These are phyloP conservation scores for Watsonalla cultraria DNA, from an alignment of 2,888 invertebrate genomes.

Conservation along the genomic window DNA sequence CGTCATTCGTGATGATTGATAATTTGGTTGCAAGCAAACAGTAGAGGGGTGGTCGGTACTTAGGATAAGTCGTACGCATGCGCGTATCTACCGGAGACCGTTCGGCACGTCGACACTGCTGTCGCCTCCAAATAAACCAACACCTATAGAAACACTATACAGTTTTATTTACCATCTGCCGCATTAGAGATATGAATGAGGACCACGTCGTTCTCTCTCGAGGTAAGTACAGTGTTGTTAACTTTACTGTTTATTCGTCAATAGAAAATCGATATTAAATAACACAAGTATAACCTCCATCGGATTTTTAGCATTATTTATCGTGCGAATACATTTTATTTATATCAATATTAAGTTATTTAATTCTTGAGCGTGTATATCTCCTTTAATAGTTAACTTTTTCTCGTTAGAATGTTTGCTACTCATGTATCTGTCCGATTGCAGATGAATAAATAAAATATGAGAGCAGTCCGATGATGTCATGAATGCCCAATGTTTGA, in stretches of 20 bases:
- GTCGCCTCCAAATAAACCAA: conserved; percentile 12
- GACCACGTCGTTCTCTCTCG: conserved; percentile 90
- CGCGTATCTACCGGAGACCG: conserved; percentile 29
- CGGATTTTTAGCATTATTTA: neutral
- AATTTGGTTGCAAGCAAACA: neutral
- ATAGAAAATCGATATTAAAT: conserved; percentile 67
- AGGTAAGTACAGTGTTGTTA: conserved; percentile 78
- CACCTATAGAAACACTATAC: conserved; percentile 25
- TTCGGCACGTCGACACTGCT: conserved; percentile 7
- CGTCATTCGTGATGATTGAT: neutral
- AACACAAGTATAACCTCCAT: conserved; percentile 65
- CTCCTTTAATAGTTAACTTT: neutral
- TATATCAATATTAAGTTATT: no score
- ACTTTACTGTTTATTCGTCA: conserved; percentile 28
- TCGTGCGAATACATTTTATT: no score
- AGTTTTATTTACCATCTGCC: conserved; percentile 57
- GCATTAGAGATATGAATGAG: conserved; percentile 89
- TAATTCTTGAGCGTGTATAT: no score
- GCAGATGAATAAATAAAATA: conserved; percentile 13
- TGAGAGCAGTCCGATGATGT: conserved; percentile 10
- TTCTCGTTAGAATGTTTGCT: neutral
- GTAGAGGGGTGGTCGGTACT: conserved; percentile 24
- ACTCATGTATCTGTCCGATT: neutral
- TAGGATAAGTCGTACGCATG: conserved; percentile 35
- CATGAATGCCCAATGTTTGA: neutral